Evolutionary conservation across 2,113 vertebrate genomes (phyloP), one percentile per base, ranked within the genome.

Genomic region (Ornithorhynchus anatinus): DNA sequence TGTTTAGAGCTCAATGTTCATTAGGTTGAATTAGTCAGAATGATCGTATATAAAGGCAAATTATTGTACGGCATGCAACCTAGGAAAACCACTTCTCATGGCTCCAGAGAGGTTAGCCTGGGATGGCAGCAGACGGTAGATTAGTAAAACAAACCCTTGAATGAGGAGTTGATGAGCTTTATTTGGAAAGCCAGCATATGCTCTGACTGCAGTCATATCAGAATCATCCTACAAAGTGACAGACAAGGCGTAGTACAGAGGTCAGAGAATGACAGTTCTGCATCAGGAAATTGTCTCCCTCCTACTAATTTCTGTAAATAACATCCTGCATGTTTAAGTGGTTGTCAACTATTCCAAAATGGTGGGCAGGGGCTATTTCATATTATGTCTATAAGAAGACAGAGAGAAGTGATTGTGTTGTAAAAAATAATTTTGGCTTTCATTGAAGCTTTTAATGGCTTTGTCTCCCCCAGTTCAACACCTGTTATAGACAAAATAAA

Each of bases 101-200:
- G 45, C 61, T 51, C n/a, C 44, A 39, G 61, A 52, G 42, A 74
- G 56, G 69, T 73, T 88, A 76, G 52, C 61, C 23, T 69, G 39
- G 35, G 31, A 65, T 51, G 9, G 16, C 16, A 57, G 52, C 38
- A 44, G 77, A 75, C 64, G 45, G 29, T 50, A 77, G 80, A 45
- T 60, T 29, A 56, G 32, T 67, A 75, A 84, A 82, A 53, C 47
- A 83, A 68, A 70, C 47, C 59, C 75, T 75, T 61, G 47, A 63
- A 72, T 80, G 42, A 44, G 84, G 76, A 75, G 65, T 60, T 87
- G 88, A 80, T 63, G 84, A 67, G 69, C 81, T 86, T 89, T 89
- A 82, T 87, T 90, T 89, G 85, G 85, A 84, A 90, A 85, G 65
- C 59, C 58, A 63, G 43, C 77, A 80, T 78, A 85, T 85, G 81